Evolutionary conservation across 2,113 vertebrate genomes (phyloP).

Genomic region (Calidris pygmaea): DNA sequence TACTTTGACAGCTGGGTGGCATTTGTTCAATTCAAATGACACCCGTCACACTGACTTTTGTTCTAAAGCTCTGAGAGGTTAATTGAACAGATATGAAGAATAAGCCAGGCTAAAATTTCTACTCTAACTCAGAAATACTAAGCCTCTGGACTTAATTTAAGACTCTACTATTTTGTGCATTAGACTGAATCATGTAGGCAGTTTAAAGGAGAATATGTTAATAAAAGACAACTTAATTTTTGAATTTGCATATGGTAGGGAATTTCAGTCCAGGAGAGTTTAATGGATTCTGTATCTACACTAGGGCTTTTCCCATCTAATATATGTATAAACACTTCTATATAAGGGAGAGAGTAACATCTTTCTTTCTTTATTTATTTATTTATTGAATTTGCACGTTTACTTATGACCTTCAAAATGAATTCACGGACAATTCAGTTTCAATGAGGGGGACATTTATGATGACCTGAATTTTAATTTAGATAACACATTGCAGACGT

Average conservation of each 20-base stretch:
- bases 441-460: not conserved
- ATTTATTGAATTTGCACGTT: not conserved
- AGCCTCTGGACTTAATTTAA: slow-evolving; percentile 63
- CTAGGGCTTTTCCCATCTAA: not conserved
- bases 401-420: slow-evolving; percentile 4
- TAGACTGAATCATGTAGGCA: slow-evolving; percentile 15
- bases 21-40: slow-evolving; percentile 74
- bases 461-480: not conserved
- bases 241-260: not conserved
- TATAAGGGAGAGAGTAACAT: not conserved
- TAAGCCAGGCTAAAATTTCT: slow-evolving; percentile 57
- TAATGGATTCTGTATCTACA: not conserved
- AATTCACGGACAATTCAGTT: slow-evolving; percentile 12
- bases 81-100: slow-evolving; percentile 74
- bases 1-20: slow-evolving; percentile 45
- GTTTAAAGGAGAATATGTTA: slow-evolving; percentile 44
- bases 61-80: slow-evolving; percentile 68
- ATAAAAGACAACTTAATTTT: slow-evolving; percentile 35
- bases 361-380: not conserved
- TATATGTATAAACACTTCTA: not conserved
- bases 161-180: slow-evolving; percentile 6
- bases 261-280: not conserved
- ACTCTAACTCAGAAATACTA: slow-evolving; percentile 59
- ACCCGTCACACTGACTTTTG: slow-evolving; percentile 47
- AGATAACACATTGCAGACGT: not conserved